Conservation (phyloP, 2,888 invertebrate species). For the Eretmocerus hayati region DNA sequence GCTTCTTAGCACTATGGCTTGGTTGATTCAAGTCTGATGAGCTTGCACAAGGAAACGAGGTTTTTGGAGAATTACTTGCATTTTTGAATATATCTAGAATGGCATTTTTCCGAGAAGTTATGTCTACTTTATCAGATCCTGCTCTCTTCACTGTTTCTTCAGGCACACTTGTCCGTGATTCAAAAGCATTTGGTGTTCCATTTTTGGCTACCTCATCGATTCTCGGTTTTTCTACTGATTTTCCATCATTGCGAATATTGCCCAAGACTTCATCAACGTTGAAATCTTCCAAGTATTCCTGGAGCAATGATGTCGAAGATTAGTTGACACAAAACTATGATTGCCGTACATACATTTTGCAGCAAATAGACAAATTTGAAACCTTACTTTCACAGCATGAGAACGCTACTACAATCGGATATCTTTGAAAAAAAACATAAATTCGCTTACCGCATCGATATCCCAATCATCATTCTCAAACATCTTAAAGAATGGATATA, state of each 20-base stretch:
- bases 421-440: too few relatives aligned
- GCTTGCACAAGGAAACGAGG: not conserved
- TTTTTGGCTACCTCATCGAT: too few relatives aligned
- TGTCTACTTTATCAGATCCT: conserved; percentile 5
- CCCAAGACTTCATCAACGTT: conserved; percentile 25
- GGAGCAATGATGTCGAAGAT: conserved; percentile 13
- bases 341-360: not conserved
- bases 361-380: not conserved
- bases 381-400: too few relatives aligned
- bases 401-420: too few relatives aligned
- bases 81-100: conserved; percentile 25
- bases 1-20: not conserved
- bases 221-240: too few relatives aligned
- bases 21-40: not conserved
- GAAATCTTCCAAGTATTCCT: conserved; percentile 34
- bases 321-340: not conserved
- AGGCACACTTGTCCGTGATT: too few relatives aligned
- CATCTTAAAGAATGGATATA: conserved; percentile 23
- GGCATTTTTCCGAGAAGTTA: conserved; percentile 19
- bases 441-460: conserved; percentile 29
- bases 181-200: too few relatives aligned
- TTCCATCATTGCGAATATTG: conserved; percentile 7
- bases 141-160: too few relatives aligned
- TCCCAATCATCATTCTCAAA: conserved; percentile 31
- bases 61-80: conserved; percentile 3